Evolutionary conservation across 2,113 vertebrate species (phyloP).

Genomic region (Spermophilus dauricus): DNA sequence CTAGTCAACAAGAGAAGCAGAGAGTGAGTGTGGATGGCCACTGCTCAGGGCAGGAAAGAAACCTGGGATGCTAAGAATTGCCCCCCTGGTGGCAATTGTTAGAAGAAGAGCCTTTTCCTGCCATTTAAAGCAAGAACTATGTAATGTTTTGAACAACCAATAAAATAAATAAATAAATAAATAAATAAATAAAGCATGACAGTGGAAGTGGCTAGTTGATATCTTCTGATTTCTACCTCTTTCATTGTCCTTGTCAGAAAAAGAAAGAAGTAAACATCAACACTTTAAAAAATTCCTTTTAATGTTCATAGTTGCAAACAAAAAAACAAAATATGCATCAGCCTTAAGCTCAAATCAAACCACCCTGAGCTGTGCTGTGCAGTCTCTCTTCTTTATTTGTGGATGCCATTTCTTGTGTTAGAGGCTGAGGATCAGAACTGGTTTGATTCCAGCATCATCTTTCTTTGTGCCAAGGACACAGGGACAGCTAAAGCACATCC

Average conservation of each 20-base stretch:
- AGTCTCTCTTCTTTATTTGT: not conserved
- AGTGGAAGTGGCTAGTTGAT: not conserved
- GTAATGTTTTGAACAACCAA: too few species aligned
- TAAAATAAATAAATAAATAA: too few species aligned
- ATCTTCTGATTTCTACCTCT: conserved; percentile 10
- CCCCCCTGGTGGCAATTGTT: not conserved
- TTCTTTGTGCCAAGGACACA: not conserved
- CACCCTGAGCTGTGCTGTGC: not conserved
- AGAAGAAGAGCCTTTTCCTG: not conserved
- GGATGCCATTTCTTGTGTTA: not conserved
- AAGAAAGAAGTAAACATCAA: not conserved
- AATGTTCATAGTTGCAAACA: not conserved
- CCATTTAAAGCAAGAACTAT: too few species aligned
- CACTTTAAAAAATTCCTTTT: not conserved
- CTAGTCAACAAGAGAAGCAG: not conserved
- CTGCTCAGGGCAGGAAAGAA: not conserved
- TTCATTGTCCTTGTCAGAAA: not conserved
- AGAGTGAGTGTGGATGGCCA: not conserved
- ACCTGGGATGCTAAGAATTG: not conserved
- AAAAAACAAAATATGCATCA: not conserved
- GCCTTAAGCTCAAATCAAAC: conserved; percentile 7
- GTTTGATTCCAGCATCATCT: not conserved
- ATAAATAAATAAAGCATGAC: not conserved
- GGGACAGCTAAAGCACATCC: not conserved
- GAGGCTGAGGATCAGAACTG: not conserved